Evolutionary conservation across 2,113 vertebrate species (phyloP), one percentile per base, ranked within the genome.

Genomic region (Fregetta grallaria): DNA sequence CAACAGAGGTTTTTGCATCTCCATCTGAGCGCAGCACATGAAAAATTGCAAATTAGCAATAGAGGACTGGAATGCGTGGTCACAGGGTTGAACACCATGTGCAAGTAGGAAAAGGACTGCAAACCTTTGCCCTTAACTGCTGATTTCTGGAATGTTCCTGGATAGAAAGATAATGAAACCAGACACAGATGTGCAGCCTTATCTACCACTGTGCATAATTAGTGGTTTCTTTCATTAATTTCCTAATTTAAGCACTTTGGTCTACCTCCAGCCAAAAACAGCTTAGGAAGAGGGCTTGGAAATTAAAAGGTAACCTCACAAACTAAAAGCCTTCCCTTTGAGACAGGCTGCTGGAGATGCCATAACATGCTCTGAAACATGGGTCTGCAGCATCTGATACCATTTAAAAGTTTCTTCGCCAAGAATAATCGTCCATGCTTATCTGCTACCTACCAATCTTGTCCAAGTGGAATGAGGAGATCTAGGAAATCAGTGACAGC

Each of bases 71-170:
- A 78, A 78, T 25, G 9, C 23, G 25, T 63, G 29, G 40, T 92
- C 36, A 38, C 29, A 70, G 19, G 20, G 13, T 25, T 92, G 82
- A 75, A 50, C 7, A 79, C 11, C 12, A 72, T 7, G 13, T 61
- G 40, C n/a, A 86, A 85, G 22, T 22, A 85, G 6, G 23, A 91
- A 90, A 90, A 91, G 18, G 25, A 40, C 19, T 34, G 52, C 66
- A 74, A 26, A 21, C 15, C 52, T 82, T 67, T 53, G 27, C 45
- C 49, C 19, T 65, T 72, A 89, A 68, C 38, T 61, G 30, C 25
- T 75, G 56, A 58, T 76, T 96, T 94, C 65, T 94, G 65, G 77
- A 96, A 87, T 49, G 77, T 68, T 96, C 59, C 56, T 72, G 88
- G 70, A 87, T 26, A 77, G 47, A 44, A 68, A 68, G 77, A 78